Conservation (phyloP, 2,888 invertebrate genomes). For the Hermodice carunculata region DNA sequence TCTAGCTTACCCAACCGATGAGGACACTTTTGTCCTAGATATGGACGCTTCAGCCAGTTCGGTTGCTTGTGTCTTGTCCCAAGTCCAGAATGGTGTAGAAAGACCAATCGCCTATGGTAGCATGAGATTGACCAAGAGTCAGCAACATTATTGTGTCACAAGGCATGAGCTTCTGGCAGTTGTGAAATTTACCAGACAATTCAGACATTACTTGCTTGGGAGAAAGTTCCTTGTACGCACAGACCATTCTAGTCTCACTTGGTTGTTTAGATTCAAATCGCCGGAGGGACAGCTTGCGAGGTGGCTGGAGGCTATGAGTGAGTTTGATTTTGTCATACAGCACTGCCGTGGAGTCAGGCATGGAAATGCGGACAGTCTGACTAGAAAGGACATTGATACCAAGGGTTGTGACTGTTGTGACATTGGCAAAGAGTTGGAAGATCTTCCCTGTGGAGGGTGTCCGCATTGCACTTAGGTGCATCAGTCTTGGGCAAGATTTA, state of each 20-base stretch:
- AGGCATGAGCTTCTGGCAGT: constrained; percentile 15
- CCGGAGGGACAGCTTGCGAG: constrained; percentile 25
- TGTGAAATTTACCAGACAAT: constrained; percentile 9
- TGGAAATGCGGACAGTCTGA: constrained; percentile 25
- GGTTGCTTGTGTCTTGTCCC: no score
- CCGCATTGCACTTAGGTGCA: background rate
- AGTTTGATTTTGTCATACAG: constrained; percentile 23
- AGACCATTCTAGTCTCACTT: constrained; percentile 22
- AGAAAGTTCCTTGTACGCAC: constrained; percentile 15
- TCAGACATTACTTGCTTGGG: constrained; percentile 4
- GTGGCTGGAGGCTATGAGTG: constrained; percentile 27
- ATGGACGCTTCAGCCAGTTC: no score
- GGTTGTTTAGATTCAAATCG: constrained; percentile 21
- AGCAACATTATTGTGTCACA: background rate
- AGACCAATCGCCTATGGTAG: background rate
- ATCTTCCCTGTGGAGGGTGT: background rate
- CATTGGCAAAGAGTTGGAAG: background rate
- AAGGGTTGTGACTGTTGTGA: background rate
- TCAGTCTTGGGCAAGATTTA: background rate
- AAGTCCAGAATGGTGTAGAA: background rate
- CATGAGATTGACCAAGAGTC: background rate
- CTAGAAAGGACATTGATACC: background rate
- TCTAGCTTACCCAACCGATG: no score
- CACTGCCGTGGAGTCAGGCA: constrained; percentile 23
- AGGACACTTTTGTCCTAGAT: no score